phyloP scores from a whole-genome alignment of 2,888 invertebrate species.

The Metellina segmentata region DNA sequence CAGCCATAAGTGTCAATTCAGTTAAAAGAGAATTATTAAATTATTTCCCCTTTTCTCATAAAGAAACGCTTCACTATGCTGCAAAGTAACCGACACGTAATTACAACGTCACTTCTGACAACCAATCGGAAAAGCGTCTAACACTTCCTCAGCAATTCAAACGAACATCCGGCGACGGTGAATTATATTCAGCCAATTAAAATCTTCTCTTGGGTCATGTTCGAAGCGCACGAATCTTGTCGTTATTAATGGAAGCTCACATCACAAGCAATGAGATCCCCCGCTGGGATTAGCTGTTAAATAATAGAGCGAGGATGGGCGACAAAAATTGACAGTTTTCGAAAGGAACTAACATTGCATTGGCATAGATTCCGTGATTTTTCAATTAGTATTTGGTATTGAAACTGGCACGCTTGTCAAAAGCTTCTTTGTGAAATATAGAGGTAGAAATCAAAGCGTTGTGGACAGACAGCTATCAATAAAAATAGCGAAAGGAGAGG shows the following conservation, averaged over 20 bases:
- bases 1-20: too few species aligned
- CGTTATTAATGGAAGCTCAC: conserved; percentile 9
- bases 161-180: conserved; percentile 28
- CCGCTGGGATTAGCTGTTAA: not conserved
- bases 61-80: too few species aligned
- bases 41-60: too few species aligned
- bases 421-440: too few species aligned
- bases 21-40: too few species aligned
- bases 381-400: too few species aligned
- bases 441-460: too few species aligned
- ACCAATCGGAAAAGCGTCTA: conserved; percentile 32
- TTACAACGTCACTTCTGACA: conserved; percentile 10
- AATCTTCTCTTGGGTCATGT: not conserved
- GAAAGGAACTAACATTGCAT: not conserved
- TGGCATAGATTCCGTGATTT: too few species aligned
- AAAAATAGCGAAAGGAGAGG: too few species aligned
- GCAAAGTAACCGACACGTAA: not conserved
- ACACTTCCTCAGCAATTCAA: conserved; percentile 5
- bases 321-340: not conserved
- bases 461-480: too few species aligned
- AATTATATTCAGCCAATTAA: conserved; percentile 27
- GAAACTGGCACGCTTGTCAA: too few species aligned
- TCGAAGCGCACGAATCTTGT: conserved; percentile 3
- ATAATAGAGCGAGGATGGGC: not conserved
- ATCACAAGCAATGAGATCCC: not conserved